Evolutionary conservation across 2,797 vertebrate species (phyloP).

Genomic region (Tapirus indicus): DNA sequence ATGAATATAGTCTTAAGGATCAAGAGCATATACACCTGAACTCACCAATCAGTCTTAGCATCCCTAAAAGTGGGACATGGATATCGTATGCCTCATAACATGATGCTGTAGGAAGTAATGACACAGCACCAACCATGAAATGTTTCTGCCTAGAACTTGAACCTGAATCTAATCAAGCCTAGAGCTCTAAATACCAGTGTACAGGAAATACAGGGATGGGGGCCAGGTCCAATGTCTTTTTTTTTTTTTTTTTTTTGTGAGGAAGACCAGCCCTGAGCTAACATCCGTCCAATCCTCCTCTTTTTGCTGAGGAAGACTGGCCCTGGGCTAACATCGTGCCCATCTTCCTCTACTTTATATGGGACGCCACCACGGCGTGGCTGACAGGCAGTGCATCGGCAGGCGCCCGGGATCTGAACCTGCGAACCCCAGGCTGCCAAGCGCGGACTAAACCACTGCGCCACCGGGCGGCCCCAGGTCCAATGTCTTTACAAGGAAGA

Average conservation of each 20-base stretch:
- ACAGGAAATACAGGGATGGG: not conserved
- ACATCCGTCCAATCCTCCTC: no score
- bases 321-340: no score
- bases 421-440: no score
- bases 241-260: no score
- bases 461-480: no score
- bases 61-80: not conserved
- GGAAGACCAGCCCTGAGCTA: no score
- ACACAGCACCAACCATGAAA: not conserved
- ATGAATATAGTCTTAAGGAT: not conserved
- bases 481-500: not conserved
- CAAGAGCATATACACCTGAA: not conserved
- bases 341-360: no score
- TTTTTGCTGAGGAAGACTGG: no score
- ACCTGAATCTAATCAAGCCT: not conserved
- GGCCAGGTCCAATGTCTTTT: not conserved
- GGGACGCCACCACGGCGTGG: no score
- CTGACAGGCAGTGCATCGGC: no score
- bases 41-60: not conserved
- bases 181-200: not conserved
- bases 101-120: not conserved
- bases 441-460: no score
- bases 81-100: not conserved
- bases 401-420: no score
- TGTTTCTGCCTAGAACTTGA: not conserved